phyloP scores from a whole-genome alignment of 2,888 invertebrate genomes.

The Conops quadrifasciatus region DNA sequence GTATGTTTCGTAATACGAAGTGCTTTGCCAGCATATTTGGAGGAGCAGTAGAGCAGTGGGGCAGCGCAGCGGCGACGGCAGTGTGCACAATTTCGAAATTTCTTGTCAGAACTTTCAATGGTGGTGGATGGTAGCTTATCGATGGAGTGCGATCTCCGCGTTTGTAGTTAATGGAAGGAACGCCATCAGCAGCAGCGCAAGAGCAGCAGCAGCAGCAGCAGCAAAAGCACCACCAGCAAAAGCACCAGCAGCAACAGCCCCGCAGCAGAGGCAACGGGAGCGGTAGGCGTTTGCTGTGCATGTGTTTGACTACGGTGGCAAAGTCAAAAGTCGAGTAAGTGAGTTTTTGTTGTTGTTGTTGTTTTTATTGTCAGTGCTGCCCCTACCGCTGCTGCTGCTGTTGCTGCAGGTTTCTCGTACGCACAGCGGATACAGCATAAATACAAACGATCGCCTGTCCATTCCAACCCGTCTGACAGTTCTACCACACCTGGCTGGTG shows the following conservation, averaged over 20 bases:
- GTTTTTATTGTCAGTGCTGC: not conserved
- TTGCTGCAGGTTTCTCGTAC: not conserved
- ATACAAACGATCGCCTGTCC: not conserved
- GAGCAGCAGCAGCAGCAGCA: not conserved
- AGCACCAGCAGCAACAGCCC: too few species aligned
- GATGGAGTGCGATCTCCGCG: slow-evolving; percentile 13
- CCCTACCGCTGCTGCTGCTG: slow-evolving; percentile 1
- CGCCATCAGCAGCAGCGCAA: too few species aligned
- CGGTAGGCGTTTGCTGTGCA: not conserved
- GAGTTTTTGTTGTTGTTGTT: slow-evolving; percentile 6
- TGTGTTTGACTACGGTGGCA: slow-evolving; percentile 12
- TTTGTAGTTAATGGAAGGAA: not conserved
- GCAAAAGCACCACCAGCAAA: too few species aligned
- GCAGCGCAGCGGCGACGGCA: slow-evolving; percentile 5
- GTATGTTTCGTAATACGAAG: slow-evolving; percentile 60
- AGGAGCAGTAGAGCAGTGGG: slow-evolving; percentile 27
- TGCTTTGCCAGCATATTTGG: slow-evolving; percentile 54
- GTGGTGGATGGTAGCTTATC: slow-evolving; percentile 35
- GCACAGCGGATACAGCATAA: slow-evolving; percentile 22
- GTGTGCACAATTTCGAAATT: slow-evolving; percentile 41
- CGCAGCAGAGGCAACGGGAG: not conserved
- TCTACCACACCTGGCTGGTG: slow-evolving; percentile 6
- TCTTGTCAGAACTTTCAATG: slow-evolving; percentile 40
- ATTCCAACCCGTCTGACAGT: not conserved
- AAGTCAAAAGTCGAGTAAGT: slow-evolving; percentile 6